Base-by-base conservation (phyloP, 2,797 vertebrate species). In the Yasuhikotakia modesta region DNA sequence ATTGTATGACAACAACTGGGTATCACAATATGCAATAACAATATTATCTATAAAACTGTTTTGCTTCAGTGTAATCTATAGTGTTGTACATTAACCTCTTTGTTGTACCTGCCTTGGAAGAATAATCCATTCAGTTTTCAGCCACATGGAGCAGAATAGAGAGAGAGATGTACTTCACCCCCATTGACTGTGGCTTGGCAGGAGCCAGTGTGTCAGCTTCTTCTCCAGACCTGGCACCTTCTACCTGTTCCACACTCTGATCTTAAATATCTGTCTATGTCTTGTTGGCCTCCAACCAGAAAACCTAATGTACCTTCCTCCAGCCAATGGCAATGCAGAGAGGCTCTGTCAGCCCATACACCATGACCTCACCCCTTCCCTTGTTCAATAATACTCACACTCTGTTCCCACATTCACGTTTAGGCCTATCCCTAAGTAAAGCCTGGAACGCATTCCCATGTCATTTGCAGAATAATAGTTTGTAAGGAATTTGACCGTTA, bases 251-350 rank as follows among this genome's bases (percentile, higher is more conserved):
- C 70, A 68, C 78, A 78, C n/a, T 67, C 70, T 75, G 65, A 53
- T 73, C 79, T 78, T 83, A 66, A 82, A 82, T 67, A 79, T 77
- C 81, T 73, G 39, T 24, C 50, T 80, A 46, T 76, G 70, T 81
- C 74, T 70, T 64, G 66, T 64, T 78, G 70, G 70, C 53, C 22
- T 32, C 24, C 50, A 66, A 84, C 58, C 70, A 57, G 70, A 64
- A 67, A 77, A 79, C 73, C 73, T 50, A 30, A 48, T 67, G 73
- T 68, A 66, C 43, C 21, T 35, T 61, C 14, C 27, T 68, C 65
- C 60, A 63, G 61, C 67, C 80, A 52, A 64, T 64, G 52, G 63
- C 43, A 63, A 50, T n/a, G 67, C 50, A 55, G 64, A 78, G 70
- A 69, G 50, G 66, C 39, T 58, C 21, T 57, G 50, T 73, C 27